A percentile compares a stretch with the other conserved stretches of the same genome.
Evolutionary conservation across 2,888 invertebrate species (phyloP).

Genomic region (Caenorhabditis becei): DNA sequence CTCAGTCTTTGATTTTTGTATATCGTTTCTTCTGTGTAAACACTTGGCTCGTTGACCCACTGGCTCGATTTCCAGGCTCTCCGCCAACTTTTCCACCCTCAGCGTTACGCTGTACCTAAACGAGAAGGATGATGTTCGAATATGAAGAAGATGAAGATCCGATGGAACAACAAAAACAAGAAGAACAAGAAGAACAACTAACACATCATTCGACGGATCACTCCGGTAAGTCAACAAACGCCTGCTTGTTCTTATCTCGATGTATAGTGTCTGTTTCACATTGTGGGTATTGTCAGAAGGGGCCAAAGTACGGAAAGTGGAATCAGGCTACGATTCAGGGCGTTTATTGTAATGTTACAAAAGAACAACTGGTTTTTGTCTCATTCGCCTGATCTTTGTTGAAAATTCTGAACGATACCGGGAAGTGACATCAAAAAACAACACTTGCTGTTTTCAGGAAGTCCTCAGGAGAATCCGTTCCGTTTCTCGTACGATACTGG

Average conservation of each 20-base stretch:
- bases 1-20: slow-evolving; percentile 20
- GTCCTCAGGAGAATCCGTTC: slow-evolving; percentile 65
- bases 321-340: slow-evolving; percentile 18
- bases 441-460: slow-evolving; percentile 54
- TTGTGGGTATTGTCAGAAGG: slow-evolving; percentile 12
- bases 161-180: slow-evolving; percentile 57
- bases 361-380: slow-evolving; percentile 39
- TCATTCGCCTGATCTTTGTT: slow-evolving; percentile 42
- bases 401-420: slow-evolving; percentile 40
- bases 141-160: slow-evolving; percentile 72
- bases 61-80: slow-evolving; percentile 34
- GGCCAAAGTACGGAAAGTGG: slow-evolving; percentile 31
- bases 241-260: slow-evolving; percentile 26
- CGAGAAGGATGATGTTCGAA: slow-evolving; percentile 73
- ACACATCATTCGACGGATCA: slow-evolving; percentile 54
- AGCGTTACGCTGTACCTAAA: slow-evolving; percentile 62
- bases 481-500: slow-evolving; percentile 59
- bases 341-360: slow-evolving; percentile 22
- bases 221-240: slow-evolving; percentile 49
- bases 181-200: slow-evolving; percentile 17
- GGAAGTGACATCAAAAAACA: slow-evolving; percentile 24
- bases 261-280: slow-evolving; percentile 17
- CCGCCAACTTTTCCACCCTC: slow-evolving; percentile 43
- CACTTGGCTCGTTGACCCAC: slow-evolving; percentile 17
- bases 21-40: slow-evolving; percentile 43